A percentile compares a stretch with the other conserved stretches of the same genome.
Conservation (phyloP, 2,888 invertebrate genomes). For the Diarsia rubi region DNA sequence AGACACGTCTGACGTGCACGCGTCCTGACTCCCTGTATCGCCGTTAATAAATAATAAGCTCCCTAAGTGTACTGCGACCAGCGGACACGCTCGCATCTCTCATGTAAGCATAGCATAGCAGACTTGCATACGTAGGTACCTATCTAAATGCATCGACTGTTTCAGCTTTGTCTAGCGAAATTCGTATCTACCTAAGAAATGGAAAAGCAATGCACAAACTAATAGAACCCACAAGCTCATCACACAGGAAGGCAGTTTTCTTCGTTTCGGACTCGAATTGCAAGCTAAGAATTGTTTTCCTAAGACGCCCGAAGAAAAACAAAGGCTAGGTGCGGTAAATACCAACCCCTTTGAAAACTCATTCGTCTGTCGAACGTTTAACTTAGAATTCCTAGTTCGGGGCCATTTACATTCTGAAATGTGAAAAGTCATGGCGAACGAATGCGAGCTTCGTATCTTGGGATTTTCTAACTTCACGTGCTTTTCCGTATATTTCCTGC, state of each 20-base stretch:
- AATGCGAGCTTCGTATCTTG: conserved; percentile 68
- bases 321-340: conserved; percentile 64
- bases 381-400: conserved; percentile 69
- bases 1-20: conserved; percentile 58
- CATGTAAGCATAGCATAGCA: not conserved
- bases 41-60: conserved; percentile 63
- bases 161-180: conserved; percentile 12
- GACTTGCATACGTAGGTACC: not conserved
- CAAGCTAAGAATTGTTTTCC: conserved; percentile 54
- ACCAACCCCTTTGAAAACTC: conserved; percentile 65
- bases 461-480: conserved; percentile 72
- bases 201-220: conserved; percentile 42
- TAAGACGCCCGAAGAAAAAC: conserved; percentile 52
- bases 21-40: conserved; percentile 50
- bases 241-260: conserved; percentile 42
- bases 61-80: conserved; percentile 48
- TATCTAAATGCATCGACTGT: not conserved
- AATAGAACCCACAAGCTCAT: conserved; percentile 48
- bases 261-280: conserved; percentile 42
- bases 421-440: conserved; percentile 71
- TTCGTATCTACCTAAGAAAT: not conserved
- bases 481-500: conserved; percentile 66
- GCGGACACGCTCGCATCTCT: conserved; percentile 28
- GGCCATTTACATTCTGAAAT: conserved; percentile 72
- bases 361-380: conserved; percentile 67